Conservation (phyloP, 92 coral and sea anemone species). For the Parazoanthus atlanticus region DNA sequence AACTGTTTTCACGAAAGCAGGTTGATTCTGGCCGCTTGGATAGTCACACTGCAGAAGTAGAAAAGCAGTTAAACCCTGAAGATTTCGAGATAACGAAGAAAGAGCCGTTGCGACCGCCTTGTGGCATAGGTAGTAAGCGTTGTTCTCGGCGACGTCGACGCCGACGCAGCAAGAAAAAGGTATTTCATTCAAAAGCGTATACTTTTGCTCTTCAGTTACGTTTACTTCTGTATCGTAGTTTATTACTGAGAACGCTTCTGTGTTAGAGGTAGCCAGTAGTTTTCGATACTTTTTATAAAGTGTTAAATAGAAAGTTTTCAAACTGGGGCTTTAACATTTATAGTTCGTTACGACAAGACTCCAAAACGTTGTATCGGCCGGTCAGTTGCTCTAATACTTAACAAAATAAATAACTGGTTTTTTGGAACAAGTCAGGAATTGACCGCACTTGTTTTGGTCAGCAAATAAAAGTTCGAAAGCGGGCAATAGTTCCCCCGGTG, state of each 20-base stretch:
- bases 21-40: neutral
- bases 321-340: too few species aligned
- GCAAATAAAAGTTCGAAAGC: neutral
- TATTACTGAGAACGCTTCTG: neutral
- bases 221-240: neutral
- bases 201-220: neutral
- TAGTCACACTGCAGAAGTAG: neutral
- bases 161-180: constrained; percentile 1
- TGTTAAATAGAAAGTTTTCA: too few species aligned
- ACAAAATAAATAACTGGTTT: neutral
- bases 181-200: neutral
- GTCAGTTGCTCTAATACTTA: neutral
- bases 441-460: neutral
- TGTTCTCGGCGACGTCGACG: constrained; percentile 9
- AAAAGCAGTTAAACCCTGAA: neutral
- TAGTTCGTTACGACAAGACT: too few species aligned
- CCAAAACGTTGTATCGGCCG: too few species aligned
- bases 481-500: neutral
- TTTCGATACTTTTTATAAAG: neutral
- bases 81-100: neutral
- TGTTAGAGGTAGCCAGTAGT: neutral
- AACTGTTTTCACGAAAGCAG: neutral
- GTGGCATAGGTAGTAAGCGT: neutral
- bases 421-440: neutral
- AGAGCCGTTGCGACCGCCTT: neutral